These are phyloP conservation scores for Stenchaetothrips biformis DNA, from an alignment of 2,888 invertebrate genomes.

Conservation along the genomic window DNA sequence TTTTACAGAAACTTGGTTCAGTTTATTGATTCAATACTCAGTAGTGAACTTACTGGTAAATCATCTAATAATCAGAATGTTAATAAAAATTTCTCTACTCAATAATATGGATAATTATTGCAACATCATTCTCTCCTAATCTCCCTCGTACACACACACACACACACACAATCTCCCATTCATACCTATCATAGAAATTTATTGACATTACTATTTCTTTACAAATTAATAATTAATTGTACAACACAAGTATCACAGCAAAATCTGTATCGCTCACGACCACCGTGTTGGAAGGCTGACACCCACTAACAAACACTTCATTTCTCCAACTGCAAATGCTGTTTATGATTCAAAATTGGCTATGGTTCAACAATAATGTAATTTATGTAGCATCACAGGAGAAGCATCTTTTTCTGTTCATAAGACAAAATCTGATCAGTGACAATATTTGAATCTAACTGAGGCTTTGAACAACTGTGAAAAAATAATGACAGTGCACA, in stretches of 20 bases:
- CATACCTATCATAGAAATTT: conserved; percentile 29
- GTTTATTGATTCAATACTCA: conserved; percentile 24
- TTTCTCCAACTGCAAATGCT: conserved; percentile 27
- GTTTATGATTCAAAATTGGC: conserved; percentile 23
- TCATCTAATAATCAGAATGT: conserved; percentile 23
- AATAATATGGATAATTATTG: conserved; percentile 33
- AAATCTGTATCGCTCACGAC: conserved; percentile 27
- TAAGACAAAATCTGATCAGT: no score
- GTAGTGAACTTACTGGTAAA: conserved; percentile 17
- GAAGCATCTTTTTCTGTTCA: no score
- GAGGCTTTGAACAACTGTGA: no score
- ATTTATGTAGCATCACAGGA: no score
- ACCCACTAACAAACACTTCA: conserved; percentile 13
- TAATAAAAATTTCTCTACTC: conserved; percentile 25
- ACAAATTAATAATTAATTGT: conserved; percentile 32
- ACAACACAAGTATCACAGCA: conserved; percentile 34
- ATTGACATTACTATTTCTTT: conserved; percentile 22
- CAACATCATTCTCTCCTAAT: conserved; percentile 30
- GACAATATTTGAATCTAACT: no score
- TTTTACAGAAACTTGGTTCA: conserved; percentile 12
- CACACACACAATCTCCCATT: conserved; percentile 28
- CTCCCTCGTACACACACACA: not conserved
- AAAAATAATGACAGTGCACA: no score
- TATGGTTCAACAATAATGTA: not conserved
- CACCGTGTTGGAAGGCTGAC: not conserved